Percentiles rank a stretch among this genome's conserved stretches.
Evolutionary conservation across 2,797 vertebrate genomes (phyloP).

Genomic region (Emys orbicularis): DNA sequence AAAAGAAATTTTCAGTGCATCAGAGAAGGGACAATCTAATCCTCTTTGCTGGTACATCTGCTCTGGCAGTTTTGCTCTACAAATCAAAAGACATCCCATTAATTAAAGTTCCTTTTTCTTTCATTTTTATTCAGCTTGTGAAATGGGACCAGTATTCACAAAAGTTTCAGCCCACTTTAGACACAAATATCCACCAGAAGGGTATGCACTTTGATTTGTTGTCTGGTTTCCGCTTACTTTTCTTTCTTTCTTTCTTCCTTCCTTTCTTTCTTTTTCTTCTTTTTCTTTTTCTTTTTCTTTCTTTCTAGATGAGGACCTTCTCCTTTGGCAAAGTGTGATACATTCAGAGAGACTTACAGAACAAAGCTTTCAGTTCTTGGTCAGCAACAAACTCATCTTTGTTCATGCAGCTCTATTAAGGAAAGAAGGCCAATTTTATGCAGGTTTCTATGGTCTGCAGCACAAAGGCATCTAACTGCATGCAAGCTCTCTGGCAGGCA

Average conservation of each 20-base stretch:
- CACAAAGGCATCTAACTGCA: constrained; percentile 87
- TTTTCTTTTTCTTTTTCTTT: not conserved
- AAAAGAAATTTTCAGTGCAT: constrained; percentile 85
- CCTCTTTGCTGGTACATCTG: constrained; percentile 92
- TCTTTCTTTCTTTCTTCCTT: constrained; percentile 62
- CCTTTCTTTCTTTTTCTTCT: not conserved
- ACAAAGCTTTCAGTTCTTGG: constrained; percentile 87
- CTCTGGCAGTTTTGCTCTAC: constrained; percentile 87
- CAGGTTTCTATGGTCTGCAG: constrained; percentile 85
- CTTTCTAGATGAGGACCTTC: constrained; percentile 70
- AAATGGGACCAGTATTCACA: constrained; percentile 86
- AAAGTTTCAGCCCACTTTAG: constrained; percentile 75
- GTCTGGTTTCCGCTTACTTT: constrained; percentile 77
- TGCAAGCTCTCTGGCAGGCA: constrained; percentile 82
- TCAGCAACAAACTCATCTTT: constrained; percentile 90
- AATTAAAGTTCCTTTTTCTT: constrained; percentile 88
- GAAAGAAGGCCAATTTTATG: constrained; percentile 89
- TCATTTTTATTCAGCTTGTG: constrained; percentile 89
- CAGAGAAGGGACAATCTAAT: constrained; percentile 91
- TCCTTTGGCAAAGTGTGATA: constrained; percentile 80
- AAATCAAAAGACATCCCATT: constrained; percentile 91
- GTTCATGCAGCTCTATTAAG: constrained; percentile 85
- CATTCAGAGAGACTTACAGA: constrained; percentile 85
- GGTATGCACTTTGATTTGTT: constrained; percentile 78
- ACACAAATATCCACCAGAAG: constrained; percentile 77